phyloP scores from a whole-genome alignment of 1,140 invertebrate species.

The Dinoponera quadriceps region DNA sequence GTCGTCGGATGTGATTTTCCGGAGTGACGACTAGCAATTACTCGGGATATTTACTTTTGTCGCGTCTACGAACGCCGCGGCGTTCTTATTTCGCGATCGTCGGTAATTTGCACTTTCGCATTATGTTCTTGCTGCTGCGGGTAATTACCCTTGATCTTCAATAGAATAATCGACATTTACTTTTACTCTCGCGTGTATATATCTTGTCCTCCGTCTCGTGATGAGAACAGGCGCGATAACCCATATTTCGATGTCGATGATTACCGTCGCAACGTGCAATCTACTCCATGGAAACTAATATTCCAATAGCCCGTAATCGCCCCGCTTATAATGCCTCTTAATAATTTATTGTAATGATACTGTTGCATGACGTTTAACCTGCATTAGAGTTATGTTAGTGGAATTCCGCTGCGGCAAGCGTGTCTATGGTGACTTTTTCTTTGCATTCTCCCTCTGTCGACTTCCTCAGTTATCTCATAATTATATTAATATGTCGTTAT shows the following conservation, averaged over 20 bases:
- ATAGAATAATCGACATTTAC: conserved; percentile 30
- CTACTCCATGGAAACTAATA: neutral
- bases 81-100: neutral
- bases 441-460: no score
- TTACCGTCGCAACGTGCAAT: conserved; percentile 1
- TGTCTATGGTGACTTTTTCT: no score
- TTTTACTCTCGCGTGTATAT: conserved; percentile 5
- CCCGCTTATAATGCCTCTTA: conserved; percentile 3
- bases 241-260: conserved; percentile 2
- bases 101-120: conserved; percentile 25
- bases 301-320: neutral
- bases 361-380: no score
- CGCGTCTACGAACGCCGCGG: neutral
- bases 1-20: conserved; percentile 18
- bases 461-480: no score
- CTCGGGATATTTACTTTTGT: conserved; percentile 12
- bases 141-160: conserved; percentile 32
- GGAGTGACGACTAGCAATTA: neutral
- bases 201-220: neutral
- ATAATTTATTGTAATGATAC: neutral
- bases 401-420: neutral
- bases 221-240: neutral
- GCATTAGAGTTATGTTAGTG: neutral
- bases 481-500: no score
- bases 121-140: neutral